These are phyloP conservation scores for Corythornis madagascariensis DNA, from an alignment of 2,113 vertebrate genomes.

Conservation along the genomic window DNA sequence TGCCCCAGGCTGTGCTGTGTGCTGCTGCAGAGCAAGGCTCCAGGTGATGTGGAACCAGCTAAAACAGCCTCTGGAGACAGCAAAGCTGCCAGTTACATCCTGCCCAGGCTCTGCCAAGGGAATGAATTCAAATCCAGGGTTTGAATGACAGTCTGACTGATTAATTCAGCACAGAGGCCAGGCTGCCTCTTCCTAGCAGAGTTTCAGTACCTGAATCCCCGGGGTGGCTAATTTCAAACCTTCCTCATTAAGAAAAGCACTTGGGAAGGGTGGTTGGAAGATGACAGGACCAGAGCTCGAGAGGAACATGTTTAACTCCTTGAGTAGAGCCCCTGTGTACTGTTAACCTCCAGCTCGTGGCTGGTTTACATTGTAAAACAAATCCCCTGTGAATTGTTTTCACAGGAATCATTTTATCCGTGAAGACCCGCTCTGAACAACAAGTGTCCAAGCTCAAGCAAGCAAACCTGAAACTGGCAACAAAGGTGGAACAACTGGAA, in stretches of 20 bases:
- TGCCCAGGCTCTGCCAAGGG: background rate
- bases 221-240: background rate
- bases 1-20: background rate
- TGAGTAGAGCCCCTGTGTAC: background rate
- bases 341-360: background rate
- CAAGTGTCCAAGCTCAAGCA: conserved; percentile 85
- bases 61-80: background rate
- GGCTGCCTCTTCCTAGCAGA: conserved; percentile 7
- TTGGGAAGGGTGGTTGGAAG: conserved; percentile 6
- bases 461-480: conserved; percentile 83
- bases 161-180: background rate
- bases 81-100: background rate
- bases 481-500: conserved; percentile 85
- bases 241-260: conserved; percentile 25
- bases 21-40: background rate
- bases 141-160: conserved; percentile 34
- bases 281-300: background rate
- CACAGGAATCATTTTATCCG: conserved; percentile 89
- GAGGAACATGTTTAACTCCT: background rate
- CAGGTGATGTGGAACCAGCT: background rate
- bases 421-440: conserved; percentile 88
- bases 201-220: background rate
- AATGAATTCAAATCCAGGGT: background rate
- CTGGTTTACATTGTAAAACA: background rate
- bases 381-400: conserved; percentile 15